A percentile compares a stretch with the other conserved stretches of the same genome.
Conservation (phyloP, 2,797 vertebrate species). For the Ceryle rudis region DNA sequence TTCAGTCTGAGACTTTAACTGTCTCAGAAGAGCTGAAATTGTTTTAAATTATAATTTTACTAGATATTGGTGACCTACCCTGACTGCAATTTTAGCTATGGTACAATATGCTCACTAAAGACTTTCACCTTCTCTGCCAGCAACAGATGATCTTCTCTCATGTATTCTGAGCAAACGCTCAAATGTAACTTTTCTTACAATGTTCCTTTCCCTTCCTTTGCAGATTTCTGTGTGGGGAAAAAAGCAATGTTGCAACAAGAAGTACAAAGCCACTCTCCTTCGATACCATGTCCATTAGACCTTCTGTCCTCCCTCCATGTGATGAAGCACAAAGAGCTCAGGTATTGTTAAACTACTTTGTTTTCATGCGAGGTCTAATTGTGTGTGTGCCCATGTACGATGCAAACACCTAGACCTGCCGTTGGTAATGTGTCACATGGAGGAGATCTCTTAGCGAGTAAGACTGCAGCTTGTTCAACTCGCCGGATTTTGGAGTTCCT, state of each 20-base stretch:
- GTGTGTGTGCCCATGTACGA: not conserved
- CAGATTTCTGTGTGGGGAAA: not conserved
- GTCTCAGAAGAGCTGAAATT: not conserved
- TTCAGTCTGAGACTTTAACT: not conserved
- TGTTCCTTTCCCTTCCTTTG: not conserved
- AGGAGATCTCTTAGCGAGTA: not conserved
- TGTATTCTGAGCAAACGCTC: not conserved
- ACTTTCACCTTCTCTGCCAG: not conserved
- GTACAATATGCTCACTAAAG: not conserved
- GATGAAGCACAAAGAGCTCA: not conserved
- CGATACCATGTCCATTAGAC: not conserved
- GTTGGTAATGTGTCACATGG: not conserved
- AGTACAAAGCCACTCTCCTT: not conserved
- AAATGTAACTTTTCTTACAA: not conserved
- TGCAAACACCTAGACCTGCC: not conserved
- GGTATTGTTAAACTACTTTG: not conserved
- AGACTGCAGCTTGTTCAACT: not conserved
- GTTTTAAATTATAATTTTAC: not conserved
- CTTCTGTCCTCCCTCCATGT: rapidly evolving
- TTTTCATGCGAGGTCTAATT: not conserved
- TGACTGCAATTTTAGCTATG: not conserved
- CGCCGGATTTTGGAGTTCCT: not conserved
- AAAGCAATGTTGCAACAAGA: not conserved
- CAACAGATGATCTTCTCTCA: not conserved
- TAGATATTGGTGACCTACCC: not conserved